These are phyloP conservation scores for Microplitis deprimator DNA, from an alignment of 2,888 invertebrate genomes.

Conservation along the genomic window DNA sequence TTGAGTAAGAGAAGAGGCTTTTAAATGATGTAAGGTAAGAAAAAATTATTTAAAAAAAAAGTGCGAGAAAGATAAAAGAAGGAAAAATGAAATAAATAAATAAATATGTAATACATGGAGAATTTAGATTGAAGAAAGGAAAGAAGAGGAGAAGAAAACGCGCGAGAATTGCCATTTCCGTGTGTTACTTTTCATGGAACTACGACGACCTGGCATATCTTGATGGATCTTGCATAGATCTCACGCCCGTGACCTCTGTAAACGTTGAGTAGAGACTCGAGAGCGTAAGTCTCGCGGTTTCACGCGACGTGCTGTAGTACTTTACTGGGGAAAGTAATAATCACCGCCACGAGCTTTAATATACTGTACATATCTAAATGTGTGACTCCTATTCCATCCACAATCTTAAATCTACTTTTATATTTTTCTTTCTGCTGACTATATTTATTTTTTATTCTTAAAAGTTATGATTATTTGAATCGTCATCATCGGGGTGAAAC, in stretches of 20 bases:
- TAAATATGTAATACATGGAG: conserved; percentile 14
- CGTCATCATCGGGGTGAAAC: not conserved
- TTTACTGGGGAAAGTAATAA: conserved; percentile 57
- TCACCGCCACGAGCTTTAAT: conserved; percentile 49
- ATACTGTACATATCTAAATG: conserved; percentile 17
- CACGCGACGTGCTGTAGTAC: conserved; percentile 39
- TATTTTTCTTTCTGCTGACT: not conserved
- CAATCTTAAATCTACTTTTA: not conserved
- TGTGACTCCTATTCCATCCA: not conserved
- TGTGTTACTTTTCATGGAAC: conserved; percentile 39
- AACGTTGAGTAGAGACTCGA: conserved; percentile 55
- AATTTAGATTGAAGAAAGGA: conserved; percentile 27
- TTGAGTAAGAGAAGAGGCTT: not conserved
- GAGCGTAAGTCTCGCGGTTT: conserved; percentile 46
- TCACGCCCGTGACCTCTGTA: conserved; percentile 65
- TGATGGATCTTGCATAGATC: conserved; percentile 65
- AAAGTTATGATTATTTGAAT: not conserved
- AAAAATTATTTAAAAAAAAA: not conserved
- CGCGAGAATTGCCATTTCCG: conserved; percentile 36
- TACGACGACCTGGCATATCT: conserved; percentile 62
- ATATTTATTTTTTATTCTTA: not conserved
- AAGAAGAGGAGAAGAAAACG: conserved; percentile 33
- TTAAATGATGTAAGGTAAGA: not conserved
- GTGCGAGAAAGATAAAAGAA: not conserved
- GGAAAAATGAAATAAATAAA: not conserved